A percentile compares a stretch with the other conserved stretches of the same genome.
These are phyloP conservation scores for Nemapogon koenigi DNA, from an alignment of 2,888 invertebrate species.

Conservation along the genomic window DNA sequence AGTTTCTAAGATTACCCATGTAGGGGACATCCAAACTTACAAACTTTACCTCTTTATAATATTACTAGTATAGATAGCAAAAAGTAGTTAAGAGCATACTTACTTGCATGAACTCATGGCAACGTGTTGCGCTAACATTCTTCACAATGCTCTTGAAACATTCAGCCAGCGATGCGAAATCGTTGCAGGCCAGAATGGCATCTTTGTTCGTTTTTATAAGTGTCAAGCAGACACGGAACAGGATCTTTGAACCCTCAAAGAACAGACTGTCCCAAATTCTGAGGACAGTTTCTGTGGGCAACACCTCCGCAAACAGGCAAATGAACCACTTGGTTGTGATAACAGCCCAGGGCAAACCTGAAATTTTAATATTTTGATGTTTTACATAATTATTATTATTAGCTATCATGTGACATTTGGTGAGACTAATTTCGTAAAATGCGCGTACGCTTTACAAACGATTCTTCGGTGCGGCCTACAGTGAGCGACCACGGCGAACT, in stretches of 20 bases:
- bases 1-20: too few species aligned
- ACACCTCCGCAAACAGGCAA: constrained; percentile 90
- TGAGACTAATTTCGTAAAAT: too few species aligned
- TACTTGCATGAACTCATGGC: constrained; percentile 90
- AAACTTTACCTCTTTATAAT: too few species aligned
- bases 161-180: constrained; percentile 81
- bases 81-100: too few species aligned
- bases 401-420: too few species aligned
- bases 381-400: not conserved
- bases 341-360: constrained; percentile 86
- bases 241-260: constrained; percentile 91
- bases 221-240: constrained; percentile 88
- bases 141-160: constrained; percentile 84
- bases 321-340: constrained; percentile 96
- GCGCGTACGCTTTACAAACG: too few species aligned
- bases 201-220: constrained; percentile 77
- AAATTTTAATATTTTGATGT: not conserved
- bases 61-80: too few species aligned
- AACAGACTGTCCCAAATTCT: constrained; percentile 97
- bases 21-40: too few species aligned
- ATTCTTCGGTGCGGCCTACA: too few species aligned
- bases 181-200: constrained; percentile 77
- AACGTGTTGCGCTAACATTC: constrained; percentile 79
- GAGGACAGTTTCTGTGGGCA: constrained; percentile 92
- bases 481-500: too few species aligned